These are phyloP conservation scores for Oncorhynchus mykiss DNA, from an alignment of 2,113 vertebrate species.

Conservation along the genomic window DNA sequence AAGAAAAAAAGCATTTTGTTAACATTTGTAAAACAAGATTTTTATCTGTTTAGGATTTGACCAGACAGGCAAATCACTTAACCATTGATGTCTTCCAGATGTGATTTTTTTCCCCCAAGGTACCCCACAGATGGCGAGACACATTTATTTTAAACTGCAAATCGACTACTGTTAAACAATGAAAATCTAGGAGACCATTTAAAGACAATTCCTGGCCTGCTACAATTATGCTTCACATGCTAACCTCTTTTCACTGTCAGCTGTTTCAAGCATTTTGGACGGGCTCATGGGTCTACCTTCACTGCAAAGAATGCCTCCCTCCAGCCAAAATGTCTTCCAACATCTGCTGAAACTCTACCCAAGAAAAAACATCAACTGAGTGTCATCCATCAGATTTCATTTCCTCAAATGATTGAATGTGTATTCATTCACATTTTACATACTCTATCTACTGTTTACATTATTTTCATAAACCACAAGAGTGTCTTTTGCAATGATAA, in stretches of 20 bases:
- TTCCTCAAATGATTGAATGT: no score
- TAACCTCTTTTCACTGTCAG: slow-evolving; percentile 44
- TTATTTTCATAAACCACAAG: no score
- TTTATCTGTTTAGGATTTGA: slow-evolving; percentile 5
- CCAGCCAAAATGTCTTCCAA: neutral
- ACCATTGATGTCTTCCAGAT: slow-evolving; percentile 62
- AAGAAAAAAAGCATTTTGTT: neutral
- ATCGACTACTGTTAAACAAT: slow-evolving; percentile 20
- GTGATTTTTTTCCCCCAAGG: slow-evolving; percentile 39
- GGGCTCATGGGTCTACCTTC: neutral
- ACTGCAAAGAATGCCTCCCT: neutral
- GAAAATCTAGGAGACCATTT: neutral
- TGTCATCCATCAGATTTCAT: no score
- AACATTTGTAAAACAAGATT: neutral
- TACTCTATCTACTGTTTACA: no score
- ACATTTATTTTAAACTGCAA: slow-evolving; percentile 51
- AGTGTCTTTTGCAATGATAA: no score
- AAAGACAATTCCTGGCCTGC: slow-evolving; percentile 20
- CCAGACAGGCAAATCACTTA: slow-evolving; percentile 43
- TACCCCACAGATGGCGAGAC: slow-evolving; percentile 34
- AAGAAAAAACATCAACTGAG: neutral
- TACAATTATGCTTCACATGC: slow-evolving; percentile 39
- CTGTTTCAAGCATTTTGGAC: slow-evolving; percentile 35
- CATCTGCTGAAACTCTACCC: neutral
- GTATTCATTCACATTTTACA: no score